Base-by-base conservation (phyloP, 37 sponge, comb jelly and placozoan genomes). In the Geodia barretti region DNA sequence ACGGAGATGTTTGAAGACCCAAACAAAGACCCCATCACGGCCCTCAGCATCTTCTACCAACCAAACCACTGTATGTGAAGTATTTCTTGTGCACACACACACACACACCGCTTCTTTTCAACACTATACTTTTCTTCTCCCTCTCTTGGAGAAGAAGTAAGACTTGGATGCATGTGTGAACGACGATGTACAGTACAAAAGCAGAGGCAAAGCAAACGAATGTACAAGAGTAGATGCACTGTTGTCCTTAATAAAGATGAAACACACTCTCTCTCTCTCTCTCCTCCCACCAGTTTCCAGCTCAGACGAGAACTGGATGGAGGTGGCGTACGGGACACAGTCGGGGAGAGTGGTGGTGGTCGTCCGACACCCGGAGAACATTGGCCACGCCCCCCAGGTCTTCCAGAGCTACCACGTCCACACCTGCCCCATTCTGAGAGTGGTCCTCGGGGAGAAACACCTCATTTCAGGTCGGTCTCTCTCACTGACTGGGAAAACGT, bases 321-420 rank as follows among this genome's bases (percentile, higher is more conserved):
- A 98, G 78, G 94, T 98, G 54, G 98, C 98, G 25, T 98, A 98
- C 76, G 98, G 98, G 34, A 98, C 98, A 19, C 74, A 62, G 19
- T 84, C 80, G n/a, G 98, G 98, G 7, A 84, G 62, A 35, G 94
- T 95, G 36, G 75, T 93, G 36, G 83, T 95, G 68, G 93, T 98
- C 8, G 96, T 98, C 30, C 82, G 96, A 40, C 98, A 98, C 59
- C 98, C 98, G 1, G 98, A 98, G 79, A 98, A 96, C 79, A 91
- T 98, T 37, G 94, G 98, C 29, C 98, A 95, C 63, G 94, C 93
- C 26, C 91, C 94, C 0, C 98, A 98, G 75, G 75, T 98, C 58
- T 86, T 95, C 36, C 96, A 98, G 74, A 95, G 92, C 64, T 95
- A 96, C 76, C 86, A 75, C 78, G 93, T 98, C 3, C 98, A 98